Evolutionary conservation across 2,113 vertebrate genomes (phyloP).

Genomic region (human): DNA sequence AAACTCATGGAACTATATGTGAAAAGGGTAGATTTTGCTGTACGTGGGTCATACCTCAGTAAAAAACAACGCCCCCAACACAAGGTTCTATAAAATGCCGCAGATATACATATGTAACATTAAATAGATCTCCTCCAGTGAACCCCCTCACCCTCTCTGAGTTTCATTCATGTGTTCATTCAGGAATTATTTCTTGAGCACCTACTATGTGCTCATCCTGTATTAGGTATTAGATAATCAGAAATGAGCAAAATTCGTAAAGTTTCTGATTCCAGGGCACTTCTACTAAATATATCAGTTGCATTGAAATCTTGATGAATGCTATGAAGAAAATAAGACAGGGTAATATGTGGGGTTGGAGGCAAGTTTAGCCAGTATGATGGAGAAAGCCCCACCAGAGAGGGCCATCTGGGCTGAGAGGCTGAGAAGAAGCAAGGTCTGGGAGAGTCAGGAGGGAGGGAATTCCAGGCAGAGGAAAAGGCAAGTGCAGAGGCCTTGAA

Average conservation of each 20-base stretch:
- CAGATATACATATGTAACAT: background rate
- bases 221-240: background rate
- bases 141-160: background rate
- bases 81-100: background rate
- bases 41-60: background rate
- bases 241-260: background rate
- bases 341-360: rapidly evolving
- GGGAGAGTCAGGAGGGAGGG: background rate
- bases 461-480: background rate
- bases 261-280: background rate
- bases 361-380: background rate
- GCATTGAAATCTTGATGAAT: background rate
- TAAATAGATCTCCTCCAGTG: background rate
- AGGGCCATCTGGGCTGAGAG: background rate
- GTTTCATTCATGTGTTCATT: background rate
- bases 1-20: background rate
- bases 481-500: background rate
- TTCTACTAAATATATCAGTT: background rate
- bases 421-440: background rate
- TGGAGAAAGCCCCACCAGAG: background rate
- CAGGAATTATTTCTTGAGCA: background rate
- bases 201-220: background rate
- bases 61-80: background rate
- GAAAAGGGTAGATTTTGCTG: background rate
- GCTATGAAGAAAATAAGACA: background rate